phyloP scores from a whole-genome alignment of 1,140 invertebrate genomes.

The Lineus longissimus region DNA sequence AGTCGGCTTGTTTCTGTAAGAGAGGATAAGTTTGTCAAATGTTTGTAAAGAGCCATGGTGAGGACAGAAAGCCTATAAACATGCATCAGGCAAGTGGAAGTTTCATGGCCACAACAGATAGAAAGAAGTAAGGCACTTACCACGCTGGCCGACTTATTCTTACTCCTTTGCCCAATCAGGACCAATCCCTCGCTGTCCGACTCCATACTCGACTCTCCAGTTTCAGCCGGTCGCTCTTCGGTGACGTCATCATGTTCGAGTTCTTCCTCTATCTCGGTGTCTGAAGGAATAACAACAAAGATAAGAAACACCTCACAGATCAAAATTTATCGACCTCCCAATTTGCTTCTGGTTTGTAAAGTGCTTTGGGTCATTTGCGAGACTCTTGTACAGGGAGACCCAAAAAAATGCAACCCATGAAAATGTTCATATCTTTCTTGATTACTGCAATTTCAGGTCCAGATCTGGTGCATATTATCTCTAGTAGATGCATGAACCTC shows the following conservation, averaged over 20 bases:
- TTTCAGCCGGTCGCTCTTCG: constrained; percentile 11
- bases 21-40: background rate
- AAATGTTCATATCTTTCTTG: no score
- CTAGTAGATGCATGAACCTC: no score
- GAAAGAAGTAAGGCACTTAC: no score
- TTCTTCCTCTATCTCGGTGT: constrained; percentile 26
- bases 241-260: constrained; percentile 30
- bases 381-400: no score
- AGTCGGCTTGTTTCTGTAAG: constrained; percentile 17
- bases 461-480: no score
- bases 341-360: no score
- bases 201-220: constrained; percentile 23
- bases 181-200: constrained; percentile 46
- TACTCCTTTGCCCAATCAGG: constrained; percentile 17
- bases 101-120: background rate
- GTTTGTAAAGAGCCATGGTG: background rate
- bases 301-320: background rate
- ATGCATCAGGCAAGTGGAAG: background rate
- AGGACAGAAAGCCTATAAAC: background rate
- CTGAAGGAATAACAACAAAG: background rate
- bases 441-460: no score
- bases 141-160: background rate
- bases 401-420: no score
- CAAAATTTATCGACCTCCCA: background rate
- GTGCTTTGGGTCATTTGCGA: no score